A percentile compares a stretch with the other conserved stretches of the same genome.
Conservation (phyloP, 2,797 vertebrate genomes). For the Parauchenoglanis ngamensis region DNA sequence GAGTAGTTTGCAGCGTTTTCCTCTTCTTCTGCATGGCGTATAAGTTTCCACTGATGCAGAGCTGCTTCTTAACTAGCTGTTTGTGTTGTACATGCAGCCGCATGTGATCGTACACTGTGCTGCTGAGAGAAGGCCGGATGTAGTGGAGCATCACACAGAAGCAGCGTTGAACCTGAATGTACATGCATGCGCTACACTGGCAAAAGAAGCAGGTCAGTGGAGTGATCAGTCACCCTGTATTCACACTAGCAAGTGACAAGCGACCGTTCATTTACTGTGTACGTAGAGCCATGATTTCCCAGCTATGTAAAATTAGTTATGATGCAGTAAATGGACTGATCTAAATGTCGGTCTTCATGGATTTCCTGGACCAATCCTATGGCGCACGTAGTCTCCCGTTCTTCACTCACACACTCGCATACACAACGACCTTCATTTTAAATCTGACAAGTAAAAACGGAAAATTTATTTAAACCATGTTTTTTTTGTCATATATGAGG, state of each 20-base stretch:
- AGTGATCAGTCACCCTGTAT: neutral
- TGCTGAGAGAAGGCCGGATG: conserved; percentile 91
- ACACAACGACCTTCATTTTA: neutral
- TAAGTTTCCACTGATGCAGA: neutral
- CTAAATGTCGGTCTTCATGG: neutral
- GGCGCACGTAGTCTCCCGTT: neutral
- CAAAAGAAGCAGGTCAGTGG: conserved; percentile 89
- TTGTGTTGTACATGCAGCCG: conserved; percentile 77
- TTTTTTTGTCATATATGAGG: neutral
- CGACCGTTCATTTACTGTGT: neutral
- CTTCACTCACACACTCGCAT: neutral
- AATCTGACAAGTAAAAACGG: neutral
- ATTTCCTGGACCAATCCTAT: neutral
- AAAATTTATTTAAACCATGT: neutral
- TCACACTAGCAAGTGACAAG: neutral
- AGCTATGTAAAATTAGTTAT: neutral
- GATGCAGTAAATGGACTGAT: neutral
- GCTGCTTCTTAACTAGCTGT: neutral
- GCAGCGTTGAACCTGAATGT: conserved; percentile 89
- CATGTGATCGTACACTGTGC: conserved; percentile 94
- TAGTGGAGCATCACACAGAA: conserved; percentile 89
- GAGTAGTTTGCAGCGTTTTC: neutral
- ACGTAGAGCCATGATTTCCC: neutral
- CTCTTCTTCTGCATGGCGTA: neutral
- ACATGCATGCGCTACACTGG: conserved; percentile 83